A percentile compares a stretch with the other conserved stretches of the same genome.
These are phyloP conservation scores for Nipponia nippon DNA, from an alignment of 2,113 vertebrate species.

Conservation along the genomic window DNA sequence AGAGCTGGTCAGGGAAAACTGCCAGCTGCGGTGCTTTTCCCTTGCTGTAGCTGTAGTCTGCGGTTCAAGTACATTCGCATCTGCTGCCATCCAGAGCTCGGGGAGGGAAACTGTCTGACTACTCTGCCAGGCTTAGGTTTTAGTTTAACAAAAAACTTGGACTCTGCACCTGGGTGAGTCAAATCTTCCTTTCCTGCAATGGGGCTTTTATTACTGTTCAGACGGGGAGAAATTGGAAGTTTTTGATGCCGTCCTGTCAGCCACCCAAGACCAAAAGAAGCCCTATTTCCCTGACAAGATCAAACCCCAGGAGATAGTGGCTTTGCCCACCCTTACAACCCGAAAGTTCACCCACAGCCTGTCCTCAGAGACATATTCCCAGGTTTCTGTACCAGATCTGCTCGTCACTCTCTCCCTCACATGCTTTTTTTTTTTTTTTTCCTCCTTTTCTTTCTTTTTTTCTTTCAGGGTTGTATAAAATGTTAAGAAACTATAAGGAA, in stretches of 20 bases:
- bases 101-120: background rate
- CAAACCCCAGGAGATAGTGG: background rate
- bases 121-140: background rate
- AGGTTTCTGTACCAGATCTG: background rate
- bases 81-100: slow-evolving; percentile 48
- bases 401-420: background rate
- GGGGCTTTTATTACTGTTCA: background rate
- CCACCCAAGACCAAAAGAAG: background rate
- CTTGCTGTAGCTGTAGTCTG: background rate
- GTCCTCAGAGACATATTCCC: background rate
- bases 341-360: background rate
- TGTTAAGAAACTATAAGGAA: background rate
- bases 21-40: no score
- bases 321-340: background rate
- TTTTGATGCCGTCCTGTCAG: background rate
- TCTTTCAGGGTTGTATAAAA: background rate
- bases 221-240: background rate
- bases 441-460: no score
- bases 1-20: background rate
- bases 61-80: background rate
- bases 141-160: accelerated
- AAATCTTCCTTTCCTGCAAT: background rate
- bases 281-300: background rate
- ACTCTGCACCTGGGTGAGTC: background rate
- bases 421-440: accelerated